Conservation (phyloP, 2,113 vertebrate species). For the Myiopsitta monachus region DNA sequence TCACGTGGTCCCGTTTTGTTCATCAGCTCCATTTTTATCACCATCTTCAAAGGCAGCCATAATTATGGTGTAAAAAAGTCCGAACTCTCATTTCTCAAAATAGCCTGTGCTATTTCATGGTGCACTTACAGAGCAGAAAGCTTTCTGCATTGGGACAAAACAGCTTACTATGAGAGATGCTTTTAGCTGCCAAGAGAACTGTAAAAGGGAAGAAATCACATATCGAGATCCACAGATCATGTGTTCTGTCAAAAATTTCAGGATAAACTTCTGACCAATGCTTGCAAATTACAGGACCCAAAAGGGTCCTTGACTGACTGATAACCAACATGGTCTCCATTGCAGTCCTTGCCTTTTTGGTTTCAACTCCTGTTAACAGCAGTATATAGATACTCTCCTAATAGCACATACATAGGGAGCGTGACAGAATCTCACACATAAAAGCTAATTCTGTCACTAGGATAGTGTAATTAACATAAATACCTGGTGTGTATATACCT, state of each 20-base stretch:
- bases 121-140: not conserved
- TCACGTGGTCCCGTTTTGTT: not conserved
- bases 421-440: not conserved
- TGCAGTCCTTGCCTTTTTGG: not conserved
- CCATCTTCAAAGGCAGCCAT: not conserved
- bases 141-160: not conserved
- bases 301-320: not conserved
- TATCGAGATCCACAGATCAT: not conserved
- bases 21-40: slow-evolving; percentile 14
- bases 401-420: not conserved
- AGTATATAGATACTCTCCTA: not conserved
- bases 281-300: not conserved
- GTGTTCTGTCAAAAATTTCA: not conserved
- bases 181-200: not conserved
- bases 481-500: not conserved
- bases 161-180: not conserved
- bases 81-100: slow-evolving; percentile 12
- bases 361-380: not conserved
- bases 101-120: not conserved
- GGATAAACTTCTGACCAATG: not conserved
- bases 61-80: slow-evolving; percentile 19
- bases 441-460: not conserved
- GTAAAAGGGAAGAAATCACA: not conserved
- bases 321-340: not conserved
- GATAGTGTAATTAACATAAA: not conserved